Conservation (phyloP, 1,140 invertebrate species). For the Pantala flavescens region DNA sequence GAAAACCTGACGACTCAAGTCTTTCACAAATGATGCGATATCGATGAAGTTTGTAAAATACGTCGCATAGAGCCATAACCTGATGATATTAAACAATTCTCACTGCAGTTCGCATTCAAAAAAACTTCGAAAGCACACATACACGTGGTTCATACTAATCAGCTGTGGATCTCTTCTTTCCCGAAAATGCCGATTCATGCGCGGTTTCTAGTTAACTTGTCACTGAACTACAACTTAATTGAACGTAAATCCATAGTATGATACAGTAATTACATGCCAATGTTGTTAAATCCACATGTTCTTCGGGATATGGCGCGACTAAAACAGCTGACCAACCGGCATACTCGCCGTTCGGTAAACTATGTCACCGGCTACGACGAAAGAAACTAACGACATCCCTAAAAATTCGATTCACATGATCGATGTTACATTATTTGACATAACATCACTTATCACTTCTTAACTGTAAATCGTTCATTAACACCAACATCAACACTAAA, state of each 20-base stretch:
- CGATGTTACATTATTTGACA: not conserved
- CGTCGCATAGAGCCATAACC: no score
- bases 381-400: not conserved
- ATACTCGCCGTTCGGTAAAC: constrained; percentile 10
- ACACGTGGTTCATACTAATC: not conserved
- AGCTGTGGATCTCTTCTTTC: not conserved
- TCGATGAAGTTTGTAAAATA: no score
- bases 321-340: constrained; percentile 15
- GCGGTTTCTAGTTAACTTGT: not conserved
- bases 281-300: not conserved
- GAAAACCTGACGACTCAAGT: no score
- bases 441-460: not conserved
- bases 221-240: not conserved
- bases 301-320: constrained; percentile 16
- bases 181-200: not conserved
- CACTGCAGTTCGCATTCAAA: not conserved
- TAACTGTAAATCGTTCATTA: constrained; percentile 7
- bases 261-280: not conserved
- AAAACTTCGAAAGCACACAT: not conserved
- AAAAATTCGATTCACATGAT: not conserved
- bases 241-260: no score
- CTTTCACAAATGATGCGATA: no score
- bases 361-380: constrained; percentile 14
- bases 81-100: not conserved
- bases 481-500: not conserved